phyloP scores from a whole-genome alignment of 2,888 invertebrate species.

The Bellardia bayeri region DNA sequence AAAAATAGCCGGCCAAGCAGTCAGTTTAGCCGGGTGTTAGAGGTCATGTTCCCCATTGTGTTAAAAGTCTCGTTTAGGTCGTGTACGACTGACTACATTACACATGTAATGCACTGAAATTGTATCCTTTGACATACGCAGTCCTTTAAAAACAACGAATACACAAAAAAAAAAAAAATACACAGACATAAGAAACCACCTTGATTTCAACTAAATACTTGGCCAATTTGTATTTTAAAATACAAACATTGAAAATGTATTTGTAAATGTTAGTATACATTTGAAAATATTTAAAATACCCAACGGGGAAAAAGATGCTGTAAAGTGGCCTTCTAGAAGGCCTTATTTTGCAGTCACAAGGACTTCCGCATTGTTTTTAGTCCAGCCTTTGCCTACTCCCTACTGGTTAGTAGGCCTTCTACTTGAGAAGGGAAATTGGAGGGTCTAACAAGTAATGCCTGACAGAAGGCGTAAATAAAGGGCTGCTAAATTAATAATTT shows the following conservation, averaged over 20 bases:
- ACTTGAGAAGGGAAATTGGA: too few species aligned
- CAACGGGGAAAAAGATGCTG: too few species aligned
- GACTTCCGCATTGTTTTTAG: too few species aligned
- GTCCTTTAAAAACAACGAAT: slow-evolving; percentile 44
- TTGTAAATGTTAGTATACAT: neutral
- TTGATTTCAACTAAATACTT: slow-evolving; percentile 57
- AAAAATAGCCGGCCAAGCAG: slow-evolving; percentile 44
- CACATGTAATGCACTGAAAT: slow-evolving; percentile 60
- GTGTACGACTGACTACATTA: slow-evolving; percentile 44
- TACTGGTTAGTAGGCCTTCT: too few species aligned
- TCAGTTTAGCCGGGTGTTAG: slow-evolving; percentile 73
- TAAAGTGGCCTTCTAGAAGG: too few species aligned
- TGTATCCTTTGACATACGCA: slow-evolving; percentile 74
- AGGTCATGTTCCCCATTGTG: slow-evolving; percentile 74
- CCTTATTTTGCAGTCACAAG: too few species aligned
- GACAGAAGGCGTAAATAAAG: too few species aligned
- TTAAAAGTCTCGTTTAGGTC: slow-evolving; percentile 64
- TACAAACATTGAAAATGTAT: slow-evolving; percentile 22
- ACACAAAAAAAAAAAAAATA: neutral
- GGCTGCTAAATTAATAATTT: too few species aligned
- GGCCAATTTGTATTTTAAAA: slow-evolving; percentile 45
- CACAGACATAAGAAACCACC: slow-evolving; percentile 45
- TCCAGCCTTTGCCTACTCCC: too few species aligned
- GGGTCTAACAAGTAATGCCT: too few species aligned
- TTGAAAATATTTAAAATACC: neutral